Evolutionary conservation across 2,888 invertebrate species (phyloP).

Genomic region (Abrostola tripartita): DNA sequence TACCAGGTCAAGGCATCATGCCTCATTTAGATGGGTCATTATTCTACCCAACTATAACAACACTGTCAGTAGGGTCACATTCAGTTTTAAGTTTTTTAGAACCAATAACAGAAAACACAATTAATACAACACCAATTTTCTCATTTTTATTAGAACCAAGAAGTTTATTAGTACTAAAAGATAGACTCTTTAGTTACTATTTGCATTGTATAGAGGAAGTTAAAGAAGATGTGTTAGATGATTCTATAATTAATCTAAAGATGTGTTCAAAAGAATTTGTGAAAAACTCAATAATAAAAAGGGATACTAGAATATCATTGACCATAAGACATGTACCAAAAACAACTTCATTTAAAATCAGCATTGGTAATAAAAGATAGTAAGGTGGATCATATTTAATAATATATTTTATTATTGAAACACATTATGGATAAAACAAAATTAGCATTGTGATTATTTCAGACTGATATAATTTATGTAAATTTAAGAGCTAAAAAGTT

Average conservation of each 20-base stretch:
- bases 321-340: constrained; percentile 98
- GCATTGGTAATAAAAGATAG: constrained; percentile 85
- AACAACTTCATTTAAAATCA: constrained; percentile 92
- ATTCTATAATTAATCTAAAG: constrained; percentile 90
- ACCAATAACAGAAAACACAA: constrained; percentile 75
- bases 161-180: constrained; percentile 95
- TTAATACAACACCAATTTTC: constrained; percentile 83
- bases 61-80: constrained; percentile 97
- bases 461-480: neutral
- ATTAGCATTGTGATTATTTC: neutral
- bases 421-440: too few relatives aligned
- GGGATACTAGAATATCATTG: constrained; percentile 94
- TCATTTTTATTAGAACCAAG: constrained; percentile 95
- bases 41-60: constrained; percentile 97
- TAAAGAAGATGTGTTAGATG: constrained; percentile 89
- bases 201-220: constrained; percentile 95
- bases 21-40: constrained; percentile 98
- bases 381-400: neutral
- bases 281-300: constrained; percentile 86
- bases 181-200: constrained; percentile 94
- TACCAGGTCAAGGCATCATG: constrained; percentile 98
- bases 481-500: neutral
- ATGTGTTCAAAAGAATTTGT: constrained; percentile 88
- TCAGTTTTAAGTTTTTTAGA: constrained; percentile 95
- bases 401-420: neutral